phyloP scores from a whole-genome alignment of 2,888 invertebrate species.

The Hydroisotoma schaefferi region DNA sequence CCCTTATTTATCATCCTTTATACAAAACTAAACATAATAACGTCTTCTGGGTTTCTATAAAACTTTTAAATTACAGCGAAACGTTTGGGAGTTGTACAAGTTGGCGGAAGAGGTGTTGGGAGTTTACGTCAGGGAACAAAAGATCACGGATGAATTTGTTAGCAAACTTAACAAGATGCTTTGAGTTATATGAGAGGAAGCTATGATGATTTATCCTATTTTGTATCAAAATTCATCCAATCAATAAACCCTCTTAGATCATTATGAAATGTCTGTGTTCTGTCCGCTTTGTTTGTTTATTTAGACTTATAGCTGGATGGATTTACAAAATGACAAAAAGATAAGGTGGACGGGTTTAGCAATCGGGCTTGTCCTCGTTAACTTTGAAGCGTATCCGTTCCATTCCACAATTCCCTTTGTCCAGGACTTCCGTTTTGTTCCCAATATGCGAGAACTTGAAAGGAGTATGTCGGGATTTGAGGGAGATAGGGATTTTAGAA shows the following conservation, averaged over 20 bases:
- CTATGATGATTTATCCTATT: too few species aligned
- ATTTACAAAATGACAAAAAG: too few species aligned
- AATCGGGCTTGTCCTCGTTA: too few species aligned
- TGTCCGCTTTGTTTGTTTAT: too few species aligned
- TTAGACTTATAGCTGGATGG: too few species aligned
- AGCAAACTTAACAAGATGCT: conserved; percentile 3
- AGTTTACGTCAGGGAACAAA: not conserved
- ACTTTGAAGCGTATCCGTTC: too few species aligned
- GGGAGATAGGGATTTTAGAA: conserved; percentile 22
- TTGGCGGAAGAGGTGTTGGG: conserved; percentile 2
- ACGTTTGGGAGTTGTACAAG: not conserved
- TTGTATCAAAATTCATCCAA: too few species aligned
- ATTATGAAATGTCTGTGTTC: too few species aligned
- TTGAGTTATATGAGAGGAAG: too few species aligned
- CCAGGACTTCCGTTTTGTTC: not conserved
- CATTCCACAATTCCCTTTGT: not conserved
- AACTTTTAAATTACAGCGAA: not conserved
- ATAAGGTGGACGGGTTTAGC: too few species aligned
- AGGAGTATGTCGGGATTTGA: conserved; percentile 29
- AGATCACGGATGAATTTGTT: conserved; percentile 1
- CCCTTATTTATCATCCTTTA: not conserved
- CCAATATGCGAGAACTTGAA: conserved; percentile 22
- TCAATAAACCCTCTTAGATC: too few species aligned
- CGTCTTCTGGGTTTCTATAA: not conserved
- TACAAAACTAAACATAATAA: not conserved